Base-by-base conservation (phyloP, 2,797 vertebrate genomes). In the Danio albolineatus region DNA sequence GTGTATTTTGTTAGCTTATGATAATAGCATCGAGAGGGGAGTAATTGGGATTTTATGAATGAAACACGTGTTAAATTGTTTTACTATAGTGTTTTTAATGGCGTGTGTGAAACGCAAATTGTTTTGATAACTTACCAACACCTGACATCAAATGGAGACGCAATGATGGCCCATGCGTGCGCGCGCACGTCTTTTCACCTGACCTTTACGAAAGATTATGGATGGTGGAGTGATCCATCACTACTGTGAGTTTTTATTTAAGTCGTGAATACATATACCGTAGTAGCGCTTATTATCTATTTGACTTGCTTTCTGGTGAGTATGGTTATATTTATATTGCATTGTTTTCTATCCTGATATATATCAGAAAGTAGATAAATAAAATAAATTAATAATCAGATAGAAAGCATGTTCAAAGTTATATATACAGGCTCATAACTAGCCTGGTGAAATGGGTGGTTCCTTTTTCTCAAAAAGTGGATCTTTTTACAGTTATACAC, bases 261-360 rank as follows among this genome's bases (percentile, higher is more conserved):
- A 12, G 21, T 28, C 2, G 6, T 54, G 39, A 9, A 36, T 36
- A 16, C 10, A 53, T 44, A 28, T 4, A 36, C 9, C n/a, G n/a
- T n/a, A n/a, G n/a, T n/a, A n/a, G n/a, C 13, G 6, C 62, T 14
- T 76, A 43, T 67, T 28, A 28, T 73, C n/a, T n/a, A n/a, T 38
- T 57, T 4, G 5, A 12, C 7, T 2, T 60, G 21, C 21, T 36
- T 49, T 16, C 28, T 38, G n/a, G 13, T 49, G 21, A 39, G 53
- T 53, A 19, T 41, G 16, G 43, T 8, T 44, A 14, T 56, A 13
- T 56, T 43, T 54, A 10, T 0, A 10, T 6, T n/a, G 21, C 7
- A 5, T 43, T 5, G 10, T 19, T 21, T 21, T 44, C 13, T 10
- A 4, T 44, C 6, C 43, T 12, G 2, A 36, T 14, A n/a, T 44